These are phyloP conservation scores for Apamea epomidion DNA, from an alignment of 2,888 invertebrate species.

Conservation along the genomic window DNA sequence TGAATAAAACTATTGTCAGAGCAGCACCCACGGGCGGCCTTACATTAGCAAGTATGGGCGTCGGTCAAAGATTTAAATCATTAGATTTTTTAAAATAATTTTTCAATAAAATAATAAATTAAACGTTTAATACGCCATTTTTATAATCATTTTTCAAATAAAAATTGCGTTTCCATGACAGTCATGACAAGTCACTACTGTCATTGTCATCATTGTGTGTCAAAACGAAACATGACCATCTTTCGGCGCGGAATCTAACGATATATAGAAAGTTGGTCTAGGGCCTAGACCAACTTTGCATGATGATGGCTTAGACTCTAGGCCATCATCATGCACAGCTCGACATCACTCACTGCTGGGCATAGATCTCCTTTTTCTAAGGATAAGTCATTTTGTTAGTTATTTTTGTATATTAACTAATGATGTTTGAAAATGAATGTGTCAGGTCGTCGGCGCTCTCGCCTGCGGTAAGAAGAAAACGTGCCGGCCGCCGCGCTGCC, in stretches of 20 bases:
- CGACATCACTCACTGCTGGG: not conserved
- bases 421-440: not conserved
- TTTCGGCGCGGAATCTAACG: not conserved
- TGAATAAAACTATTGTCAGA: not conserved
- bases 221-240: not conserved
- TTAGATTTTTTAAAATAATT: too few species aligned
- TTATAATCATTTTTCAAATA: not conserved
- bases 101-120: not conserved
- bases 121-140: not conserved
- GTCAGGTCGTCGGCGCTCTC: slow-evolving; percentile 78
- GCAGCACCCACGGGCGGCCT: not conserved
- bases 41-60: not conserved
- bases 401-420: not conserved
- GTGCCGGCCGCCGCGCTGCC: slow-evolving; percentile 86
- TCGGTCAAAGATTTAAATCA: not conserved
- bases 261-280: not conserved
- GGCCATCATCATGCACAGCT: too few species aligned
- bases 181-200: not conserved
- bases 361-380: not conserved
- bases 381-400: not conserved
- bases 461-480: slow-evolving; percentile 78
- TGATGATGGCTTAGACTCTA: too few species aligned
- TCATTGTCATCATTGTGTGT: too few species aligned
- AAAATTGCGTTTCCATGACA: not conserved
- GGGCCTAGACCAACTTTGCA: too few species aligned